phyloP scores from a whole-genome alignment of 2,113 vertebrate species.

The Galbula dea region DNA sequence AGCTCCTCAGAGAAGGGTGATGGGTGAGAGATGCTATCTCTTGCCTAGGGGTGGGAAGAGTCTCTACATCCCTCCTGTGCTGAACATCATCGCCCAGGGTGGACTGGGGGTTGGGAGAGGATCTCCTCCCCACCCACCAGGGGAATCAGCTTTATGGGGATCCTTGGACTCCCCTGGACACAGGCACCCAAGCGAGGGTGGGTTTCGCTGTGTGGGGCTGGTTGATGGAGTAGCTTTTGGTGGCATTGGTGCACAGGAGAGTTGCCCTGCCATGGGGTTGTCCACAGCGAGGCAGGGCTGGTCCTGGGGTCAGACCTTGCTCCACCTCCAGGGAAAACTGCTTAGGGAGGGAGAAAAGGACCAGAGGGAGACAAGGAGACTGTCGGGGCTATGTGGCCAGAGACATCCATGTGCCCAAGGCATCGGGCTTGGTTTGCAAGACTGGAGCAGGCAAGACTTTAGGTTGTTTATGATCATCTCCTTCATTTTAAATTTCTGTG shows the following conservation, averaged over 20 bases:
- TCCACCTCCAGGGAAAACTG: background rate
- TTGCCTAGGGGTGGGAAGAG: background rate
- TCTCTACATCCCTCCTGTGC: background rate
- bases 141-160: background rate
- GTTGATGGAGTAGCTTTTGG: background rate
- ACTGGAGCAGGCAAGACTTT: background rate
- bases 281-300: background rate
- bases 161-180: background rate
- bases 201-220: accelerated
- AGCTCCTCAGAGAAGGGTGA: background rate
- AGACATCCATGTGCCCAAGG: accelerated
- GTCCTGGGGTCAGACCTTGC: background rate
- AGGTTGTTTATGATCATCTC: background rate
- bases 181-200: background rate
- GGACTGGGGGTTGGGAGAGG: background rate
- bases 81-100: no score
- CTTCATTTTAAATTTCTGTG: background rate
- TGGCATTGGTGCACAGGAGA: background rate
- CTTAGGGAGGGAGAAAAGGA: background rate
- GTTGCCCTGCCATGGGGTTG: accelerated
- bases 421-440: accelerated
- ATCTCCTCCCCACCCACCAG: background rate
- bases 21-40: background rate
- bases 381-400: accelerated
- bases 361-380: background rate